Percentiles rank a stretch among this genome's conserved stretches.
Evolutionary conservation across 92 coral and sea anemone species (phyloP).

Genomic region (Blastomussa wellsi): DNA sequence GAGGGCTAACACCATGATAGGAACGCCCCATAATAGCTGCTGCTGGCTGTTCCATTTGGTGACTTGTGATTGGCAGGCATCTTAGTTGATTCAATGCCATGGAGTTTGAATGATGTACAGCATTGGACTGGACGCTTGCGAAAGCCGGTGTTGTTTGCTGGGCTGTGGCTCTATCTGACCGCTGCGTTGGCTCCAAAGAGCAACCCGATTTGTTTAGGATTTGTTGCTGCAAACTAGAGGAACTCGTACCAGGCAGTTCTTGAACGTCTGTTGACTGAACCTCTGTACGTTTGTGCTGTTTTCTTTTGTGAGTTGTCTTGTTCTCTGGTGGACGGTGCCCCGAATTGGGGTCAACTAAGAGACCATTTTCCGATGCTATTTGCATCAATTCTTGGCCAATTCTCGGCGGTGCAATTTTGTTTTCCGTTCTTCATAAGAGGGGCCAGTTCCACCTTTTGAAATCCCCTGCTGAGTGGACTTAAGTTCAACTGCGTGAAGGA

Average conservation of each 20-base stretch:
- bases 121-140: constrained; percentile 24
- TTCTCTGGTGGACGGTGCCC: constrained; percentile 29
- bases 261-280: constrained; percentile 21
- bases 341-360: constrained; percentile 35
- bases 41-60: constrained; percentile 26
- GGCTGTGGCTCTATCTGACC: constrained; percentile 29
- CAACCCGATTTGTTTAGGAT: constrained; percentile 15
- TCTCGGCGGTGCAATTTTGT: constrained; percentile 21
- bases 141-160: constrained; percentile 16
- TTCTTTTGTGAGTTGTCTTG: constrained; percentile 33
- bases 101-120: constrained; percentile 12
- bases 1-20: constrained; percentile 24
- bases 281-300: constrained; percentile 19
- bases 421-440: constrained; percentile 25
- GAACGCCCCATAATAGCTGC: constrained; percentile 29
- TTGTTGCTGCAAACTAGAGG: constrained; percentile 27
- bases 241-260: constrained; percentile 21
- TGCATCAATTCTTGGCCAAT: constrained; percentile 28
- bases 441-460: constrained; percentile 40
- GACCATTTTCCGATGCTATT: constrained; percentile 30
- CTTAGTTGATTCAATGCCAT: constrained; percentile 13
- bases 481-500: constrained; percentile 33
- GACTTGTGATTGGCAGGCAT: constrained; percentile 33
- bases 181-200: constrained; percentile 31
- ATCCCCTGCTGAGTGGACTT: constrained; percentile 15